Conservation (phyloP, 2,888 invertebrate species). For the Drosophila monieri region DNA sequence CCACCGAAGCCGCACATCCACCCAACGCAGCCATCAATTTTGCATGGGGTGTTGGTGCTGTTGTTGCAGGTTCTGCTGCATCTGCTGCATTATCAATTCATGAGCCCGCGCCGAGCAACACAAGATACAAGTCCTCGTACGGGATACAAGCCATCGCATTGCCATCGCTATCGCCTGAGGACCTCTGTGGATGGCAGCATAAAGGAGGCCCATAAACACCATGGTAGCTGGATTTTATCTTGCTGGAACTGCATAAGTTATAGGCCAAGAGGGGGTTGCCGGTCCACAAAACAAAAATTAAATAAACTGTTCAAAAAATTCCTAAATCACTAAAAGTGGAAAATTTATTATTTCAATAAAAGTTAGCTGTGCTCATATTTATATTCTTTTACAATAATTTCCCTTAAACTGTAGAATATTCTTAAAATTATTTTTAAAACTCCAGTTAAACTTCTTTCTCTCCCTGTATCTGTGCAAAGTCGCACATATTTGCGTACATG, state of each 20-base stretch:
- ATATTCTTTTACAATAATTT: background rate
- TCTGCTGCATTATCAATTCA: constrained; percentile 74
- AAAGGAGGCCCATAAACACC: constrained; percentile 62
- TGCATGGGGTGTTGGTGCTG: constrained; percentile 54
- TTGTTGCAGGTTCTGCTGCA: constrained; percentile 56
- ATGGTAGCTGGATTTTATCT: constrained; percentile 56
- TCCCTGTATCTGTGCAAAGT: constrained; percentile 13
- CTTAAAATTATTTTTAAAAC: background rate
- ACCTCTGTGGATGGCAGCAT: constrained; percentile 51
- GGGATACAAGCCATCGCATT: constrained; percentile 41
- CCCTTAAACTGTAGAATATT: background rate
- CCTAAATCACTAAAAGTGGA: no score
- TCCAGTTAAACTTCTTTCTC: constrained; percentile 1
- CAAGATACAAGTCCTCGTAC: constrained; percentile 18
- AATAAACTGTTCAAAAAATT: background rate
- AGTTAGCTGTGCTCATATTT: no score
- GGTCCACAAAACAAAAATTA: constrained; percentile 8
- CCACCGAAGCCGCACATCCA: constrained; percentile 14
- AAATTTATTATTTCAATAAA: no score
- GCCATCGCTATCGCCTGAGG: constrained; percentile 48
- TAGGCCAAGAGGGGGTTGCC: constrained; percentile 9
- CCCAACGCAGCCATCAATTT: constrained; percentile 64
- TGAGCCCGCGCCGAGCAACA: constrained; percentile 42
- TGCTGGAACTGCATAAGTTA: constrained; percentile 40
- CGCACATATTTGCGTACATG: constrained; percentile 12